These are phyloP conservation scores for Dasysyrphus albostriatus DNA, from an alignment of 2,888 invertebrate genomes.

Conservation along the genomic window DNA sequence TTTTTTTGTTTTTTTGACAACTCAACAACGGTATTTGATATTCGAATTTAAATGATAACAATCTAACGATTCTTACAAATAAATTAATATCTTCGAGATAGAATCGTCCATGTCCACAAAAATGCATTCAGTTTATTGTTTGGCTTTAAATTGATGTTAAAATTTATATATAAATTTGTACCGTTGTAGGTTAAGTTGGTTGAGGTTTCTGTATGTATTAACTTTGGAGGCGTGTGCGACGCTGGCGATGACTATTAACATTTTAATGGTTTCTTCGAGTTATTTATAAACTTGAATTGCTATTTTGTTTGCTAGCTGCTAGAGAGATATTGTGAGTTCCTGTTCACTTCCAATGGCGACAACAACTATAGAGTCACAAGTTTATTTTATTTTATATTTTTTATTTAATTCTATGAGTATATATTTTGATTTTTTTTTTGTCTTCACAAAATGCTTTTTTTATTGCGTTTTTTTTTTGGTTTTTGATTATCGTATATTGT, in stretches of 20 bases:
- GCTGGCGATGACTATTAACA: conserved; percentile 62
- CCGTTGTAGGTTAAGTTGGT: conserved; percentile 1
- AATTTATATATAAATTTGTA: not conserved
- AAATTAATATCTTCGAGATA: conserved; percentile 8
- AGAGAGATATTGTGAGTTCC: conserved; percentile 51
- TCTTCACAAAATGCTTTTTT: not conserved
- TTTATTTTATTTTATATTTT: conserved; percentile 41
- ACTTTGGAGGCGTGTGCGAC: conserved; percentile 46
- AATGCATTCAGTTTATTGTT: conserved; percentile 1
- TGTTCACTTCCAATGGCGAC: conserved; percentile 31
- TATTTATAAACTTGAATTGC: conserved; percentile 63
- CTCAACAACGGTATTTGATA: not conserved
- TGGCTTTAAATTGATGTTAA: conserved; percentile 3
- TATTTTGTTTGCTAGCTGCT: conserved; percentile 51
- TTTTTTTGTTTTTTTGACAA: conserved; percentile 16
- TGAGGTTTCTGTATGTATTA: conserved; percentile 6
- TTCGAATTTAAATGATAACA: conserved; percentile 2
- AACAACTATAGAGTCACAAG: conserved; percentile 40
- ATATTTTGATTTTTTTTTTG: conserved; percentile 1
- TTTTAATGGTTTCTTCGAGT: conserved; percentile 66
- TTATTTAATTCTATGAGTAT: conserved; percentile 37
- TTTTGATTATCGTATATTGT: not conserved
- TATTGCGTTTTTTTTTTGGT: not conserved
- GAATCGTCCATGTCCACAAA: conserved; percentile 25
- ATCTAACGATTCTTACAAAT: conserved; percentile 20